Base-by-base conservation (phyloP, 2,797 vertebrate species). In the Agapornis canus region DNA sequence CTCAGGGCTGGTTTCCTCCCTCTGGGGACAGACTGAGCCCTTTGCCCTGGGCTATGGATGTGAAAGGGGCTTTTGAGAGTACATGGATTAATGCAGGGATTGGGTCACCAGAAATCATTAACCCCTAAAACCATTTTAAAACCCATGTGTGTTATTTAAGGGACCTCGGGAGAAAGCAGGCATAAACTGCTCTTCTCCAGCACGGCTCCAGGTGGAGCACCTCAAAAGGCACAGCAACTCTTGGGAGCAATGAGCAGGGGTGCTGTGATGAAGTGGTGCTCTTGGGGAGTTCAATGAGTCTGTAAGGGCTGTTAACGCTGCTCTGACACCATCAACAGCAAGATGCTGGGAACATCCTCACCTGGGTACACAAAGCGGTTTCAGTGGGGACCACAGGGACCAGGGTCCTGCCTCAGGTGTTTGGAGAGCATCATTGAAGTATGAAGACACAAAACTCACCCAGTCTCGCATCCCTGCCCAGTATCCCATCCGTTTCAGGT, bases 171-270 rank as follows among this genome's bases (percentile, higher is more conserved):
- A 37, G 29, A 35, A 47, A 40, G 32, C 48, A 29, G 85, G 82
- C 96, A 97, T 63, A 60, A 81, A 69, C 85, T 97, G 64, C 45
- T 97, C 66, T 98, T 98, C 81, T 98, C 78, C 96, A 97, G 79
- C 72, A 87, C 7, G 84, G 94, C 63, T 97, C 95, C 10, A 51
- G 56, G n/a, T 52, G 57, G 57, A 92, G 85, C 19, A 68, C 82
- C 83, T 63, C 95, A 66, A 97, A 95, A 60, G 96, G 79, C 51
- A 37, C 73, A 40, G 89, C 84, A 1, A 48, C 97, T 63, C 94
- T 97, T 35, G 86, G 93, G 54, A 97, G 97, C 12, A 97, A 95
- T 0, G 95, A 96, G 97, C 60, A 4, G 96, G 96, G 63, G 40
- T 40, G 25, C 86, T 98, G 82, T 59, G 56, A 32, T 95, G 97